Conservation (phyloP, 2,888 invertebrate genomes). For the Matsumyia berberina region DNA sequence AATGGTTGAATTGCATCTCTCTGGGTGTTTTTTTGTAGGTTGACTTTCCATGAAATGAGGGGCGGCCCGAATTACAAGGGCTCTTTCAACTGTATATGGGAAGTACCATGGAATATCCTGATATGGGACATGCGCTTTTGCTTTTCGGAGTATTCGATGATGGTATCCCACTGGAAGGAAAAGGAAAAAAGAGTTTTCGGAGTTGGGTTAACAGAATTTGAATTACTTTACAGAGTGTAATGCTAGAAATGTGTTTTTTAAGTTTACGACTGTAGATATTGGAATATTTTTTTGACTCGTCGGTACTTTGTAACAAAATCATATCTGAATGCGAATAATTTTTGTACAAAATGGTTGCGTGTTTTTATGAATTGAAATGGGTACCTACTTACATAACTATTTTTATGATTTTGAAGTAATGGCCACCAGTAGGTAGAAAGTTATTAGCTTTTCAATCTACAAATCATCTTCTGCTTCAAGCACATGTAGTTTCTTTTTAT, state of each 20-base stretch:
- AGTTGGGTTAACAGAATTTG: constrained; percentile 46
- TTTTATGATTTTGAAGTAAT: too few species aligned
- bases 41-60: constrained; percentile 56
- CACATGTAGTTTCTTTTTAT: too few species aligned
- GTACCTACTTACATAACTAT: too few species aligned
- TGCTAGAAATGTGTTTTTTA: background rate
- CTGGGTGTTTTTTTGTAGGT: constrained; percentile 49
- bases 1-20: constrained; percentile 70
- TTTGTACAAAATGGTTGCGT: too few species aligned
- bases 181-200: constrained; percentile 50
- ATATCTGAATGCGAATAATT: too few species aligned
- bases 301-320: too few species aligned
- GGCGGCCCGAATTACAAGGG: constrained; percentile 73
- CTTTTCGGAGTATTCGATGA: constrained; percentile 52
- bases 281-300: too few species aligned
- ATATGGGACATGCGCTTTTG: constrained; percentile 52
- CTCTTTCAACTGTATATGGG: constrained; percentile 70
- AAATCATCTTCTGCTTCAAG: too few species aligned
- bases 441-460: too few species aligned
- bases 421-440: too few species aligned
- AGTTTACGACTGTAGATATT: too few species aligned
- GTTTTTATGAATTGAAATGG: too few species aligned
- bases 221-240: constrained; percentile 32
- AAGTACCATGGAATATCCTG: constrained; percentile 59
- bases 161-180: constrained; percentile 52